A percentile compares a stretch with the other conserved stretches of the same genome.
Conservation (phyloP, 1,140 invertebrate genomes). For the Atta texana region DNA sequence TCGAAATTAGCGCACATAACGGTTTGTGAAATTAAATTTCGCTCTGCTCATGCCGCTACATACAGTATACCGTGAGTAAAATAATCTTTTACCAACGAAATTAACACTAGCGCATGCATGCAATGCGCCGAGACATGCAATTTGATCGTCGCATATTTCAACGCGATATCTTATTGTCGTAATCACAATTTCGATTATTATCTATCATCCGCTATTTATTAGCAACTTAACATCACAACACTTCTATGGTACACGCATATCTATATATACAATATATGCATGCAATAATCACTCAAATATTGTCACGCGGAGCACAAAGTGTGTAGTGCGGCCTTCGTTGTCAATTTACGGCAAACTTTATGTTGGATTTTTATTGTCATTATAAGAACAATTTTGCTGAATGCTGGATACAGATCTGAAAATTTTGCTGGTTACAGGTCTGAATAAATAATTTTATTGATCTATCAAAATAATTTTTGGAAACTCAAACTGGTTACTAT, state of each 20-base stretch:
- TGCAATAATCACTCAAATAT: slow-evolving; percentile 61
- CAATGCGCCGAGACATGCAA: slow-evolving; percentile 21
- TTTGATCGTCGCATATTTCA: slow-evolving; percentile 27
- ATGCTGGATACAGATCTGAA: too few species aligned
- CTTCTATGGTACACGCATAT: slow-evolving; percentile 29
- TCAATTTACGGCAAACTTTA: too few species aligned
- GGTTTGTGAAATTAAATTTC: slow-evolving; percentile 52
- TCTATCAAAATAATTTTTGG: too few species aligned
- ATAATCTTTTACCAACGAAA: slow-evolving; percentile 48
- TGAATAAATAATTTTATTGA: too few species aligned
- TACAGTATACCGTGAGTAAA: neutral
- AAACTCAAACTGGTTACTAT: too few species aligned
- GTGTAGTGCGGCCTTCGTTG: too few species aligned
- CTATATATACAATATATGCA: neutral
- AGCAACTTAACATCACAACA: slow-evolving; percentile 27
- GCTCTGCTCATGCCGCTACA: neutral
- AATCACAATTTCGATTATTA: slow-evolving; percentile 64
- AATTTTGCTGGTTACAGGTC: too few species aligned
- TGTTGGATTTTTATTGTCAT: too few species aligned
- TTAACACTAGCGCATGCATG: slow-evolving; percentile 11
- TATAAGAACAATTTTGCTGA: too few species aligned
- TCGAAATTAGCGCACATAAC: slow-evolving; percentile 57
- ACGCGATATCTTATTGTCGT: slow-evolving; percentile 32
- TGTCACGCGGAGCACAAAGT: neutral
- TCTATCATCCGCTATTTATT: slow-evolving; percentile 60